These are phyloP conservation scores for Erpobdella octoculata DNA, from an alignment of 2,888 invertebrate species.

Conservation along the genomic window DNA sequence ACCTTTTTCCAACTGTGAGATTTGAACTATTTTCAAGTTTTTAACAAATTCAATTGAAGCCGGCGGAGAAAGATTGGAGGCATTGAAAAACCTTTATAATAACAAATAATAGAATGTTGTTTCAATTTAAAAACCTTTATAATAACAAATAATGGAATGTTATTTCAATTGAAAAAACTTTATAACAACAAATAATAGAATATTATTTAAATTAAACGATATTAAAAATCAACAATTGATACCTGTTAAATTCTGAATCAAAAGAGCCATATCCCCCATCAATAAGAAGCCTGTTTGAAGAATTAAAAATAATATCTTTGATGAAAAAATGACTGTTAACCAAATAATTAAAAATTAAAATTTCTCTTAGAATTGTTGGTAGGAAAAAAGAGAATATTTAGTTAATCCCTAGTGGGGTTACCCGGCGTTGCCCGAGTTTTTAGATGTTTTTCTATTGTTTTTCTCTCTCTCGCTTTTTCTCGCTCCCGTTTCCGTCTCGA, in stretches of 20 bases:
- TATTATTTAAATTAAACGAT: neutral
- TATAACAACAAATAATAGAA: neutral
- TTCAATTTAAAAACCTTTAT: neutral
- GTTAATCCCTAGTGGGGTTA: too few species aligned
- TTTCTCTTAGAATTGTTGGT: too few species aligned
- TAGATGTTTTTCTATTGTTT: too few species aligned
- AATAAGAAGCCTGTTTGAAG: neutral
- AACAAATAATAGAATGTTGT: neutral
- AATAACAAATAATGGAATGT: neutral
- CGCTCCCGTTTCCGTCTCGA: too few species aligned
- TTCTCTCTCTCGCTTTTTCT: too few species aligned
- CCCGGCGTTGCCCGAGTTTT: too few species aligned
- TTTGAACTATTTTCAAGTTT: neutral
- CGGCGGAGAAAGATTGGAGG: slow-evolving; percentile 11
- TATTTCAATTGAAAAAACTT: neutral
- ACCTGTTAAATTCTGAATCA: neutral
- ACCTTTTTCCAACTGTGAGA: neutral
- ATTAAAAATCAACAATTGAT: neutral
- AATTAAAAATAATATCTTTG: neutral
- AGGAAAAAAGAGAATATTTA: too few species aligned
- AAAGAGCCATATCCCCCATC: slow-evolving; percentile 7
- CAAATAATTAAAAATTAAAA: too few species aligned
- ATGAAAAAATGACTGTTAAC: too few species aligned
- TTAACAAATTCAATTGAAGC: neutral
- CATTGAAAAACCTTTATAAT: neutral